Evolutionary conservation across 2,113 vertebrate species (phyloP).

Genomic region (Ptilorrhoa leucosticta): DNA sequence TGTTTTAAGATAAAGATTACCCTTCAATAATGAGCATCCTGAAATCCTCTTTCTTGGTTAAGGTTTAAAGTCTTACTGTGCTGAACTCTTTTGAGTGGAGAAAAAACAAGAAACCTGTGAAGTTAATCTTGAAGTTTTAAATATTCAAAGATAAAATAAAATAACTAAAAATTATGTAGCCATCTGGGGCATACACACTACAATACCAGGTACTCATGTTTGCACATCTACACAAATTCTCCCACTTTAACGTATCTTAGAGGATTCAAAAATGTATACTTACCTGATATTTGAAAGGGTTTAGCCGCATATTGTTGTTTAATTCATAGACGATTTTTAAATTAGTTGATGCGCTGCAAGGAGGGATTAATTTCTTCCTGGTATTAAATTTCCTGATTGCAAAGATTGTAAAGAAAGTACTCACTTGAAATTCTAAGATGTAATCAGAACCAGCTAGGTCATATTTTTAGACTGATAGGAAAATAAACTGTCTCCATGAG

Average conservation of each 20-base stretch:
- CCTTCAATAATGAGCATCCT: background rate
- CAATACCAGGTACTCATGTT: fast-evolving
- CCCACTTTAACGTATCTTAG: background rate
- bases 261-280: background rate
- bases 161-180: background rate
- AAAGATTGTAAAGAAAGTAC: background rate
- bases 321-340: background rate
- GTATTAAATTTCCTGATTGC: background rate
- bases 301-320: background rate
- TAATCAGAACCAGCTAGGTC: background rate
- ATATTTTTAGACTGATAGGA: background rate
- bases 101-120: background rate
- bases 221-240: background rate
- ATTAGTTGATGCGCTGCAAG: background rate
- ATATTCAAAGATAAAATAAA: background rate
- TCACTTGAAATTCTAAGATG: background rate
- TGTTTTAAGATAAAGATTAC: background rate
- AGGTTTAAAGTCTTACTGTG: background rate
- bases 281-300: background rate
- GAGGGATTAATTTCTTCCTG: background rate
- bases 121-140: background rate
- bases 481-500: background rate
- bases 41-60: background rate
- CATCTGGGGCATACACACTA: background rate
- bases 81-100: background rate